Conservation (phyloP, 1,140 invertebrate genomes). For the Drosophila micromelanica region DNA sequence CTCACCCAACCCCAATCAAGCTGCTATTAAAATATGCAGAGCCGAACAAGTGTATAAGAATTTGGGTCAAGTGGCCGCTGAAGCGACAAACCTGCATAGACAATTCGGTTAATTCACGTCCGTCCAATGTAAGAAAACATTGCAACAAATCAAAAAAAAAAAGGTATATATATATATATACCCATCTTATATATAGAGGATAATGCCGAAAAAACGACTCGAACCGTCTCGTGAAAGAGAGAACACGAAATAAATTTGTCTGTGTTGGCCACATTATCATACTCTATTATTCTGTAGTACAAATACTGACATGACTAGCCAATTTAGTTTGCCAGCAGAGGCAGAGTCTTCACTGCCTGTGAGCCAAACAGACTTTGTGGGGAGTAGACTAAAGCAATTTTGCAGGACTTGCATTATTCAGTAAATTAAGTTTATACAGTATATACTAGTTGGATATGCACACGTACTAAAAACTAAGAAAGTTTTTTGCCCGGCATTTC, state of each 20-base stretch:
- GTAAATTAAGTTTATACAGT: neutral
- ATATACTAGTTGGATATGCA: neutral
- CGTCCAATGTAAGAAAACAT: conserved; percentile 15
- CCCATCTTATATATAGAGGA: too few relatives aligned
- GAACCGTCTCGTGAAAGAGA: neutral
- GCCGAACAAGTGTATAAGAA: conserved; percentile 2
- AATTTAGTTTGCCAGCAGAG: conserved; percentile 36
- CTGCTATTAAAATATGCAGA: conserved; percentile 20
- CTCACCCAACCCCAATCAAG: neutral
- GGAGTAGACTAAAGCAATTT: conserved; percentile 30
- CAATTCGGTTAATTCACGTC: conserved; percentile 8
- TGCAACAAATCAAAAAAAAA: conserved; percentile 39
- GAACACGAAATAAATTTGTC: conserved; percentile 23
- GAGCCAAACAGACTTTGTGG: conserved; percentile 19
- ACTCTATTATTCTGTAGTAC: conserved; percentile 20
- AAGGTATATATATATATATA: neutral
- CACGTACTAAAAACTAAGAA: neutral
- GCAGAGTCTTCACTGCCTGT: conserved; percentile 17
- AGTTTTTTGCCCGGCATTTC: neutral
- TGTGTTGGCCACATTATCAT: conserved; percentile 32
- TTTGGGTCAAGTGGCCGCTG: conserved; percentile 69
- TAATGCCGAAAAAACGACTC: conserved; percentile 19
- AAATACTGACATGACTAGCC: conserved; percentile 32
- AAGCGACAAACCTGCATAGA: conserved; percentile 45
- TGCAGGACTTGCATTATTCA: conserved; percentile 11